Evolutionary conservation across 2,888 invertebrate genomes (phyloP).

Genomic region (Lepidocyrtinus sp.): DNA sequence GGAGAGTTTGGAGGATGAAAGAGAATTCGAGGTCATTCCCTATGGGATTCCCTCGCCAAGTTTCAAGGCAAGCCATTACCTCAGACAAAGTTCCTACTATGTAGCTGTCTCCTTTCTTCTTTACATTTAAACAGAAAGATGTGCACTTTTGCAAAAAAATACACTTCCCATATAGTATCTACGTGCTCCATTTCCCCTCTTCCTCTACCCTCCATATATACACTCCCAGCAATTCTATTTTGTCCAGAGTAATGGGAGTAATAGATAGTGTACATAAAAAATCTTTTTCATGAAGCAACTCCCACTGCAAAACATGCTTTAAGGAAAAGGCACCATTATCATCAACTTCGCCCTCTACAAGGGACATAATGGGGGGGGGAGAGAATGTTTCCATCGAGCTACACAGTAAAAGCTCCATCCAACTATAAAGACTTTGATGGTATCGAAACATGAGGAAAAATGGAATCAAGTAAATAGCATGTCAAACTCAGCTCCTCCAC

Average conservation of each 20-base stretch:
- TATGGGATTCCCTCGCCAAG: constrained; percentile 50
- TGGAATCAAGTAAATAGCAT: neutral
- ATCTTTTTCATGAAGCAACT: no score
- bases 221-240: no score
- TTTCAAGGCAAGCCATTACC: constrained; percentile 67
- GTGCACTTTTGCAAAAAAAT: neutral
- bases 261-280: no score
- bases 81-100: constrained; percentile 64
- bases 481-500: constrained; percentile 3
- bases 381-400: constrained; percentile 35
- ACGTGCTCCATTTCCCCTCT: constrained; percentile 41
- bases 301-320: no score
- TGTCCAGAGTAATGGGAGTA: no score
- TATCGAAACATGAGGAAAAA: constrained; percentile 31
- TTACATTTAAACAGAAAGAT: no score
- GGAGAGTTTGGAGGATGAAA: constrained; percentile 12
- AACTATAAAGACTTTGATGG: constrained; percentile 36
- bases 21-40: constrained; percentile 50
- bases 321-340: no score
- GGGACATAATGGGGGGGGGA: neutral
- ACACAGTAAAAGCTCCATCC: constrained; percentile 26
- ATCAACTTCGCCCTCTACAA: no score
- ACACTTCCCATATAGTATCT: neutral
- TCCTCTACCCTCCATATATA: neutral
- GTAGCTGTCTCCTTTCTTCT: no score